Evolutionary conservation across 64 coral and sea anemone genomes (phyloP), one percentile per base, ranked within the genome.

Genomic region (Montipora capricornis): DNA sequence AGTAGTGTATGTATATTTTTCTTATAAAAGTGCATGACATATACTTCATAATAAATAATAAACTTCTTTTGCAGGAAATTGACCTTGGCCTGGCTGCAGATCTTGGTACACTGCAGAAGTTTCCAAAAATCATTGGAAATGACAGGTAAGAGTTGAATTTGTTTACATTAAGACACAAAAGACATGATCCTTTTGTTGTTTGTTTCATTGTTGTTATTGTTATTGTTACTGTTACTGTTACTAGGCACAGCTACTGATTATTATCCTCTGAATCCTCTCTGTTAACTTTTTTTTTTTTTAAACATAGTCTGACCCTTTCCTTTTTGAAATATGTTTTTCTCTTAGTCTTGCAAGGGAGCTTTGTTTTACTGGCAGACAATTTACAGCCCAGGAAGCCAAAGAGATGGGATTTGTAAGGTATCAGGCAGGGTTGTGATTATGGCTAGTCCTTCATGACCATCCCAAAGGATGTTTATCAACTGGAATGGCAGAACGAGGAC

Each of bases 121-220:
- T 99, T 44, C 98, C 98, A 1, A 99, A 94, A 66, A 99, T 99
- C 71, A 78, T 99, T 78, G 97, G 97, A 80, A 99, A 99, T 94
- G 97, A 99, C 47, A 99, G 97, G 97, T 99, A 80, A 52, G 9
- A 17, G 11, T 13, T 51, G 8, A 2, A 6, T 80, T 9, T 14
- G 20, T 13, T 87, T n/a, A 90, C 19, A 58, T 22, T 15, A 64
- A 64, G 60, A 14, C 60, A 64, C 52, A 5, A 10, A 29, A 29
- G 29, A 29, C 29, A 29, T 29, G 29, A 29, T 29, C 29, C 29
- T 29, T 29, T 29, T 29, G 29, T 29, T 29, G 29, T 29, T 29
- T 29, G 29, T 29, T 29, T 29, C 26, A 29, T 29, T 29, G 29
- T 29, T 29, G 29, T 29, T 29, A 29, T 29, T 29, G 29, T 29